Base-by-base conservation (phyloP, 2,888 invertebrate genomes). In the Sicus ferrugineus region DNA sequence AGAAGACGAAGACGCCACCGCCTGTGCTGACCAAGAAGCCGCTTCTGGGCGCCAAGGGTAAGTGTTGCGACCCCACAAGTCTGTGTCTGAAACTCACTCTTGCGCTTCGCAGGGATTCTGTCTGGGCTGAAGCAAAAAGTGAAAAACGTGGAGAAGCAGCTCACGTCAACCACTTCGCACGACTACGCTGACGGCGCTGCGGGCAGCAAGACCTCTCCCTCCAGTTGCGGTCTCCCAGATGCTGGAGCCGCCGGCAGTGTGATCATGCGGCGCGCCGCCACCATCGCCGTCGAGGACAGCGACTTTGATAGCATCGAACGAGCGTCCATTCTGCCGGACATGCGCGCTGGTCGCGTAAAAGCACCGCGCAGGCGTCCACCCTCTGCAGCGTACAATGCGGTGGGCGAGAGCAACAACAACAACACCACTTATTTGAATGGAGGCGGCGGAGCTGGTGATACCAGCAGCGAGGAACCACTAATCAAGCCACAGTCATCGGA, bases 241-340 rank as follows among this genome's bases (percentile, higher is more conserved):
- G 63, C 77, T 7, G 77, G 75, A 1, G 75, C 79, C 3, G 75
- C 78, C 52, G 82, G 79, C 54, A 79, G 75, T 64, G 76, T 81
- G 38, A 76, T 77, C 2, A 76, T 83, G 75, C 76, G 80, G 14
- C 76, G 82, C 5, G 78, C 83, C 0, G 83, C 82, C 11, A 82
- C 83, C 11, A 82, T 82, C 38, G 77, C 79, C 16, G 80, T 75
- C 11, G 80, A 80, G 70, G 85, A 86, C 59, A 77, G 77, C 59
- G 88, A 87, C 2, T 91, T 92, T 82, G 92, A 92, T 85, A 89
- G 90, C 72, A 88, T 92, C 21, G 91, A 91, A 80, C 86, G 92
- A 70, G 75, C 77, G 7, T 87, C 88, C 75, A 87, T 91, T 76
- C 85, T 92, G 67, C 87, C 88, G 52, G 92, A 92, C 80, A 90